Evolutionary conservation across 2,113 vertebrate genomes (phyloP).

Genomic region (Caretta caretta): DNA sequence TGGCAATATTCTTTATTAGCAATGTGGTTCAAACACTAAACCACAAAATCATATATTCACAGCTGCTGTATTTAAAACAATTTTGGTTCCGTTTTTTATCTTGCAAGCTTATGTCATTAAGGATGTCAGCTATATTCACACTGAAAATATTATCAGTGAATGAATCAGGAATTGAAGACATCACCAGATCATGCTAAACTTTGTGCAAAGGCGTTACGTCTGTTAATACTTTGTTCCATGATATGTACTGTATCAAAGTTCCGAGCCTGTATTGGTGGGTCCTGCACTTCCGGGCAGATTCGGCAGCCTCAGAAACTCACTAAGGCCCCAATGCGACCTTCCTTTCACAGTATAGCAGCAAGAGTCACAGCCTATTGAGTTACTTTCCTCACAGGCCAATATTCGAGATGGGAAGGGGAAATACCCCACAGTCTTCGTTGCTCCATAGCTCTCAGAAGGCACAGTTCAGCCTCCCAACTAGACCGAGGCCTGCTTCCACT

Average conservation of each 20-base stretch:
- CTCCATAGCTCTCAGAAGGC: no score
- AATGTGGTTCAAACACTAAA: constrained; percentile 38
- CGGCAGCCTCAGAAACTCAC: no score
- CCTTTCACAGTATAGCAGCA: no score
- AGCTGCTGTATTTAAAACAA: constrained; percentile 26
- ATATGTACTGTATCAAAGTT: neutral
- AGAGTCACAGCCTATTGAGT: no score
- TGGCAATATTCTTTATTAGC: constrained; percentile 42
- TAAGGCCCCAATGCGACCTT: no score
- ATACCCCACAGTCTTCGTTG: no score
- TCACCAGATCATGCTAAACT: neutral
- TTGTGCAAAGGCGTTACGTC: neutral
- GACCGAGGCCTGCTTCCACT: no score
- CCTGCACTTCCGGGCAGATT: no score
- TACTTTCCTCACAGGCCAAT: no score
- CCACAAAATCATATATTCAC: constrained; percentile 65
- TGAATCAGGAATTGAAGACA: constrained; percentile 43
- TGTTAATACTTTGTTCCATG: neutral
- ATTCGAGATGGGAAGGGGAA: no score
- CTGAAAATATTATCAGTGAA: constrained; percentile 25
- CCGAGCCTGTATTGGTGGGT: no score
- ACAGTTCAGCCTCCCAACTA: no score
- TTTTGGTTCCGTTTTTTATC: neutral
- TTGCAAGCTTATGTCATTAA: constrained; percentile 29
- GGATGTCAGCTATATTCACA: constrained; percentile 38